Evolutionary conservation across 2,797 vertebrate genomes (phyloP), one percentile per base, ranked within the genome.

Genomic region (Chanos chanos): DNA sequence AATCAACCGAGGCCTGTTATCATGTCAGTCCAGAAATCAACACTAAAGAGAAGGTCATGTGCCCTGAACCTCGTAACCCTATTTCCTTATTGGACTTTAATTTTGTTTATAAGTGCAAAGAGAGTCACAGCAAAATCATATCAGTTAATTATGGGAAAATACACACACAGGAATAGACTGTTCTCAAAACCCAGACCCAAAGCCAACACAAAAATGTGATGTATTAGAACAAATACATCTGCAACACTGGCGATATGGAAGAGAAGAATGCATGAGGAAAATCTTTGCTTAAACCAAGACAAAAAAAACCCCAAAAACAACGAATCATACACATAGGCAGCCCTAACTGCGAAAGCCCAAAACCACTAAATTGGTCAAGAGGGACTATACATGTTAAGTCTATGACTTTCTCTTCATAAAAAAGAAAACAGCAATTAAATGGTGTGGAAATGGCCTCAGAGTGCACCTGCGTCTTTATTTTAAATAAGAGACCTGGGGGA

Each of bases 1-100:
- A 82, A 66, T 79, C 79, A 76, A 65, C 79, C 61, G 58, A 19
- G n/a, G 66, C 64, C 72, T 65, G 79, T 83, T 77, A 79, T 83
- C 71, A 77, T 78, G 69, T 81, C 75, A 76, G 70, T 66, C 13
- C 69, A 78, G 45, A 67, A 81, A 78, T 66, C 53, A 61, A 73
- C 68, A 76, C 61, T 80, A 64, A 40, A 39, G 34, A 71, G 31
- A 57, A 41, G 58, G 57, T 68, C 40, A 62, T 44, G 71, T 61
- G 63, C 39, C 55, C 37, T 70, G 37, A 73, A 76, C 15, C 12
- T 74, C 66, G 74, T 75, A 71, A 79, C 63, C 48, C 53, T 16
- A 31, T 63, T 67, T 61, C 64, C 64, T 9, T 21, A 59, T 58
- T 68, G 2, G 1, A 39, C 68, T 72, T 77, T 57, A 24, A 66